Evolutionary conservation across 2,888 invertebrate genomes (phyloP), one percentile per base, ranked within the genome.

Genomic region (Caenorhabditis zanzibari): DNA sequence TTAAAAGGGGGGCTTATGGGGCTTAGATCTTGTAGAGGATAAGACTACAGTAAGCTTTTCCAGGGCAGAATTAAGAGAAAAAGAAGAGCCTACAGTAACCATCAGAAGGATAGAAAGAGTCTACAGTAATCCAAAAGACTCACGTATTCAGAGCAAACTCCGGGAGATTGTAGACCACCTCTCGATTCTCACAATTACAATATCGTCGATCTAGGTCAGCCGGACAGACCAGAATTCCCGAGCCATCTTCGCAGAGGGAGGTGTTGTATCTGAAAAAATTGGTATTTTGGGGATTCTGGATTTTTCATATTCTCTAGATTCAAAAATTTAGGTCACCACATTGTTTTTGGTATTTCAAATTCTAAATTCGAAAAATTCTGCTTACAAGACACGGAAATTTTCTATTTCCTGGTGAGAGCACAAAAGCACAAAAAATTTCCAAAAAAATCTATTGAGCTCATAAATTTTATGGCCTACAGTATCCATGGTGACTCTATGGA

Each of bases 81-180:
- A n/a, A n/a, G n/a, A n/a, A n/a, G n/a, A n/a, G n/a, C n/a, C n/a
- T n/a, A n/a, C n/a, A n/a, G n/a, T n/a, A n/a, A n/a, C n/a, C n/a
- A 44, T n/a, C 1, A 14, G 12, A 12, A 12, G n/a, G 5, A 9
- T 44, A 1, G 2, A 14, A 44, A 14, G 16, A 32, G 7, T 14
- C 35, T 56, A 69, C 56, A 56, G 69, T 56, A 69, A 38, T 56
- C 26, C 24, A 35, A 66, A 32, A 56, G 49, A 81, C 85, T 76
- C 26, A 88, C 89, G 75, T 73, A 52, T 88, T 87, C 12, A 72
- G 26, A 26, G 86, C 85, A 56, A 85, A 89, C 35, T 87, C 86
- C 28, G 84, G 86, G n/a, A 89, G 68, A 61, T 89, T 89, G 80
- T 74, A 89, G 38, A 89, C 86, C 38, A 66, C 44, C 0, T 58